Evolutionary conservation across 2,888 invertebrate genomes (phyloP).

Genomic region (Lottia gigantea): DNA sequence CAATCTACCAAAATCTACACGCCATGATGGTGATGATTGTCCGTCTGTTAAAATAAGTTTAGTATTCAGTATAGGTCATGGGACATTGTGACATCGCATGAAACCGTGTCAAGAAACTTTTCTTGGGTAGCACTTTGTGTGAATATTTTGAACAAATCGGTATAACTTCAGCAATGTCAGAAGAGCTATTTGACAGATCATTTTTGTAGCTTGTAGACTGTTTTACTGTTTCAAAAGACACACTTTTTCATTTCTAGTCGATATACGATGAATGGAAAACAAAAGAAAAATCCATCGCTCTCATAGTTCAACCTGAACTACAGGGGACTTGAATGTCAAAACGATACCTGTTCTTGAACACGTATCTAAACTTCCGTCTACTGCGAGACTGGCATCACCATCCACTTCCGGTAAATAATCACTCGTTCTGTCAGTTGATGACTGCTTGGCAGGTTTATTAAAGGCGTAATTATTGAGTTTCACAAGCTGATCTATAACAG

Average conservation of each 20-base stretch:
- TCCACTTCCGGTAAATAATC: slow-evolving; percentile 27
- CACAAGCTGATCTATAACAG: slow-evolving; percentile 29
- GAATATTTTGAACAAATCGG: too few species aligned
- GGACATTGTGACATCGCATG: too few species aligned
- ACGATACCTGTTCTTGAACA: slow-evolving; percentile 34
- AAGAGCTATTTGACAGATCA: too few species aligned
- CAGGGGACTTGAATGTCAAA: not conserved
- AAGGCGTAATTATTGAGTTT: slow-evolving; percentile 36
- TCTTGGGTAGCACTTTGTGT: too few species aligned
- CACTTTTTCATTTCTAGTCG: too few species aligned
- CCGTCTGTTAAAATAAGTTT: slow-evolving; percentile 9
- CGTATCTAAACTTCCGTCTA: slow-evolving; percentile 35
- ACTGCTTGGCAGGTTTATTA: slow-evolving; percentile 31
- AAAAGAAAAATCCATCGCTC: not conserved
- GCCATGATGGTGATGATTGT: slow-evolving; percentile 25
- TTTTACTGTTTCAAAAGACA: too few species aligned
- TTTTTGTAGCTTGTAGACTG: too few species aligned
- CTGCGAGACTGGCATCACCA: slow-evolving; percentile 33
- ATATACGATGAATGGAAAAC: not conserved
- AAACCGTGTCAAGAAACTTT: too few species aligned
- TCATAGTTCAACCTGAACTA: not conserved
- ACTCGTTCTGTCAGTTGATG: slow-evolving; percentile 28
- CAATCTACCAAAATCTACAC: slow-evolving; percentile 28
- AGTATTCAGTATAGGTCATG: too few species aligned
- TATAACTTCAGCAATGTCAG: too few species aligned